Base-by-base conservation (phyloP, 2,888 invertebrate genomes). In the Saturnia pavonia region DNA sequence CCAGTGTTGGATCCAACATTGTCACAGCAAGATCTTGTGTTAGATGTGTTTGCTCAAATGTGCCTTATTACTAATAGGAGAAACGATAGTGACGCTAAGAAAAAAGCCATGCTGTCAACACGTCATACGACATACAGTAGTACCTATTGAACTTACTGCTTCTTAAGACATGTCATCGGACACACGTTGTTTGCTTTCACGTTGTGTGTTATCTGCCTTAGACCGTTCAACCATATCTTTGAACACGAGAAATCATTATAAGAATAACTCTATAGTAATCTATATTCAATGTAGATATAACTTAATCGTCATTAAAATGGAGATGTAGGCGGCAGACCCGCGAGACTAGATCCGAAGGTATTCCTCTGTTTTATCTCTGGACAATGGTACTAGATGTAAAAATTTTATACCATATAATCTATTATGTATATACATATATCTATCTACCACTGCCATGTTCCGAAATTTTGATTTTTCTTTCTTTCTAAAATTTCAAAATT, bases 111-210 rank as follows among this genome's bases (percentile, higher is more conserved):
- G 85, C 85, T 73, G 72, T 72, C 72, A 60, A 11, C n/a, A 63
- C 45, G 27, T 87, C 67, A 51, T 67, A 54, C 60, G 45, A 34
- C 1, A 34, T 34, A 34, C 2, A 34, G 34, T 34, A 34, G 6
- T 2, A 4, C 2, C 3, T 34, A 7, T 60, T 57, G n/a, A 43
- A 98, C 99, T 98, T 97, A 99, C 99, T 99, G 99, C 95, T 99
- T 99, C 95, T 97, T 98, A 82, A 99, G 96, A 94, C 99, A 98
- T 83, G 99, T 99, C 97, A 99, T 98, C 72, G 99, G 99, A 92
- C 99, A 99, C 85, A 99, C 97, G 95, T 99, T 99, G 96, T 99
- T 99, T 84, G 99, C 99, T 95, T 99, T 99, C 85, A 98, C 98
- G 95, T 99, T 99, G 95, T 99, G 99, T 76, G 99, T 99, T 90